Percentiles rank a stretch among this genome's conserved stretches.
phyloP scores from a whole-genome alignment of 1,140 invertebrate species.

The Cepaea nemoralis region DNA sequence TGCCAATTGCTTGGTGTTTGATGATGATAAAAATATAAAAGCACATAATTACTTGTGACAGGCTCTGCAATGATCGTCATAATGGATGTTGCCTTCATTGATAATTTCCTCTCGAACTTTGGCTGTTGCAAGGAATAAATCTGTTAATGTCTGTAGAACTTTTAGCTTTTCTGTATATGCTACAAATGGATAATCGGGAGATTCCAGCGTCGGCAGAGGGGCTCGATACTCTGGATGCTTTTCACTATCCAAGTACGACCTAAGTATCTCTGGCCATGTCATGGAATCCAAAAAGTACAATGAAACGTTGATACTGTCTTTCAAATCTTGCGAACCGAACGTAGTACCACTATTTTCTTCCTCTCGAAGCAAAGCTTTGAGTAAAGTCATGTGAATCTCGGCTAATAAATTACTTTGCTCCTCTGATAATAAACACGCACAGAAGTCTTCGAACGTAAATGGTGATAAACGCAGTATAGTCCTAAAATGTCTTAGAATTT shows the following conservation, averaged over 20 bases:
- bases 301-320: conserved; percentile 94
- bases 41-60: conserved; percentile 80
- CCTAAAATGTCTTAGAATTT: conserved; percentile 91
- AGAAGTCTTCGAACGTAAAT: conserved; percentile 96
- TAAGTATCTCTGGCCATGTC: conserved; percentile 93
- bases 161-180: conserved; percentile 84
- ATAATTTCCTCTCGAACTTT: conserved; percentile 91
- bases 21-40: too few relatives aligned
- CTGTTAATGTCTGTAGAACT: conserved; percentile 90
- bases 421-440: conserved; percentile 89
- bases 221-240: conserved; percentile 77
- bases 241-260: conserved; percentile 82
- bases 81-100: conserved; percentile 90
- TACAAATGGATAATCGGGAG: conserved; percentile 85
- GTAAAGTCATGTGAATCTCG: conserved; percentile 91
- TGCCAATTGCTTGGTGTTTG: too few relatives aligned
- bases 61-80: conserved; percentile 94
- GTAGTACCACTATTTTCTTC: conserved; percentile 95
- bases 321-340: conserved; percentile 94
- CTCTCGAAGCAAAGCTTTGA: conserved; percentile 91
- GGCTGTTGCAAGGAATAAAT: conserved; percentile 94
- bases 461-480: conserved; percentile 90
- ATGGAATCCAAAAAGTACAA: conserved; percentile 92
- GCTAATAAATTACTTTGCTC: conserved; percentile 90
- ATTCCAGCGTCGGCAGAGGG: conserved; percentile 63